Evolutionary conservation across 2,797 vertebrate species (phyloP), one percentile per base, ranked within the genome.

Genomic region (Picus viridis): DNA sequence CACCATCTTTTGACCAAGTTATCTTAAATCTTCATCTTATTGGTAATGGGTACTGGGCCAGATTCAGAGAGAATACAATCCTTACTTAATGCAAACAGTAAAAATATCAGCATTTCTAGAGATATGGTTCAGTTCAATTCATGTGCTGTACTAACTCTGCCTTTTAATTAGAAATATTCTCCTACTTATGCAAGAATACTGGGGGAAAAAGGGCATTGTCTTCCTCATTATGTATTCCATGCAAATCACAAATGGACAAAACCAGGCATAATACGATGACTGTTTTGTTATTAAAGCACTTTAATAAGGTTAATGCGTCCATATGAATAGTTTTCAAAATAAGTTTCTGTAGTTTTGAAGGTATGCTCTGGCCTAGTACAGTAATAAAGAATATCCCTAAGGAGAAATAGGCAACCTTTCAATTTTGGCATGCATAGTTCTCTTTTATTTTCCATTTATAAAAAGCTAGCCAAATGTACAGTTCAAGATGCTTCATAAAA

Each of bases 21-120:
- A 97, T 97, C 97, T 97, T 98, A 96, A 98, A 97, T 98, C 97
- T 98, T 97, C 73, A 93, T 97, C 96, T 97, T 96, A 96, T 97
- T 97, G 94, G 96, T 96, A 96, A 96, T 97, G 95, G 91, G 89
- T 97, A 93, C 90, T 91, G 88, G 92, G 95, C 87, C 94, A 85
- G 95, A 97, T 95, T 96, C 93, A 83, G 94, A 62, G 91, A 97
- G 96, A 98, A 97, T 97, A 97, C 91, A 97, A 76, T 94, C 67
- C 32, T 97, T 97, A 94, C 95, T 97, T 98, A 97, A 98, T 97
- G 90, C 96, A 97, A 96, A 97, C 94, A 95, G 96, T 97, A 98
- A 98, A 97, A 97, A 96, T 96, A 96, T 97, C 83, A 30, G 94
- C 84, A 72, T 96, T 98, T 97, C 90, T 56, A 96, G 97, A 97